phyloP scores from a whole-genome alignment of 1,140 invertebrate species.

The Tigriopus japonicus region DNA sequence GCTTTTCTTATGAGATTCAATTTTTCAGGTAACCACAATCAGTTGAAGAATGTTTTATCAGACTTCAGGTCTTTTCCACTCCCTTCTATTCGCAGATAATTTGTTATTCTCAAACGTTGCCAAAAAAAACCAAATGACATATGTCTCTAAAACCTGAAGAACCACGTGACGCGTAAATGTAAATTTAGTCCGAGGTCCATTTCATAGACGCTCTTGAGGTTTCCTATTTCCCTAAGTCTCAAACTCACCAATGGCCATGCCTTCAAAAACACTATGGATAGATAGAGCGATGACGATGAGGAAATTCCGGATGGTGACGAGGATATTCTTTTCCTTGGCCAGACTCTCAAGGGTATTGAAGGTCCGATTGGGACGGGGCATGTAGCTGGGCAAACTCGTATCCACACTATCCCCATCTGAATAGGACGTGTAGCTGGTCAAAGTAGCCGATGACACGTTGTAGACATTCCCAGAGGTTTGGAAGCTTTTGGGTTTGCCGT shows the following conservation, averaged over 20 bases:
- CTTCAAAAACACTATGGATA: constrained; percentile 35
- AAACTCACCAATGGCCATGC: constrained; percentile 28
- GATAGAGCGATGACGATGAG: constrained; percentile 32
- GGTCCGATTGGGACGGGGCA: background rate
- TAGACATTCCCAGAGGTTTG: background rate
- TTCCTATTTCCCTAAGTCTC: background rate
- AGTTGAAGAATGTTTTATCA: too few relatives aligned
- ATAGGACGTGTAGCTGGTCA: background rate
- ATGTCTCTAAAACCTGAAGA: too few relatives aligned
- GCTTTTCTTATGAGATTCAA: too few relatives aligned
- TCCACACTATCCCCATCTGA: background rate
- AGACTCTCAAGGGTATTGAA: background rate
- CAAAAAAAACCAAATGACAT: too few relatives aligned
- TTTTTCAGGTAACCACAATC: too few relatives aligned
- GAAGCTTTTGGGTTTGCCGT: too few relatives aligned
- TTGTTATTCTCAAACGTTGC: too few relatives aligned
- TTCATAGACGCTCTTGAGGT: background rate
- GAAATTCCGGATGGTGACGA: constrained; percentile 20
- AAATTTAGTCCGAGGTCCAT: too few relatives aligned
- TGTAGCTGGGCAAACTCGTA: background rate
- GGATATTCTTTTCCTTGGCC: constrained; percentile 3
- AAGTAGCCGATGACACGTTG: background rate
- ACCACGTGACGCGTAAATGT: too few relatives aligned
- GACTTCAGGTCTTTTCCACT: too few relatives aligned
- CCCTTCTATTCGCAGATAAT: too few relatives aligned